Evolutionary conservation across 2,888 invertebrate genomes (phyloP), one percentile per base, ranked within the genome.

Genomic region (Phorcus lineatus): DNA sequence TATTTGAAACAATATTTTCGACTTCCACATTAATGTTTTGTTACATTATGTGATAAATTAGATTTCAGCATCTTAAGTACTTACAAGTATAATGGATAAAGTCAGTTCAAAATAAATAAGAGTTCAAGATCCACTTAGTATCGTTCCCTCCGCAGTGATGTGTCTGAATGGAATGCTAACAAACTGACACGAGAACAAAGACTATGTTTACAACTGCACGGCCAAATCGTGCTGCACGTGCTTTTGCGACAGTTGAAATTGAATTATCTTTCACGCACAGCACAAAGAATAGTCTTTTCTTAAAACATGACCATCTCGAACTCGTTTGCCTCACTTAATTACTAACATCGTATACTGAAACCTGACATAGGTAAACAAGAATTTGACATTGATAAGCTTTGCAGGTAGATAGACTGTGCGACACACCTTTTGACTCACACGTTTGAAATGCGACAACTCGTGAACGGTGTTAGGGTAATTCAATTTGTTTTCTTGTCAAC

Each of bases 131-230:
- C n/a, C 16, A 28, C 9, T 76, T 17, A 24, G 13, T 28, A 54
- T 74, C 36, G 74, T 52, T 52, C 57, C 55, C 55, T 79, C 31
- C 79, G 79, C 79, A 47, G 55, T 79, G 79, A 79, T 79, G 67
- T 57, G 70, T 74, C 74, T 74, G 79, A 74, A 70, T 79, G 79
- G 79, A 79, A 79, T 79, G 79, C 74, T 55, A 79, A 79, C 74
- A 79, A 76, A 76, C 55, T 55, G 53, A 76, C 70, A 70, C 70
- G 70, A 36, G 70, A 70, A 70, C 70, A 70, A 70, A 70, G 70
- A 70, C 19, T 17, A 31, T 36, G 70, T 70, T 70, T 70, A 70
- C 70, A 7, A 70, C 70, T 36, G 70, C 70, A 70, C 70, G 31
- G n/a, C 28, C 36, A 31, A 70, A n/a, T 70, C 70, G 70, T 36